These are phyloP conservation scores for Microctonus hyperodae DNA, from an alignment of 2,888 invertebrate species.

Conservation along the genomic window DNA sequence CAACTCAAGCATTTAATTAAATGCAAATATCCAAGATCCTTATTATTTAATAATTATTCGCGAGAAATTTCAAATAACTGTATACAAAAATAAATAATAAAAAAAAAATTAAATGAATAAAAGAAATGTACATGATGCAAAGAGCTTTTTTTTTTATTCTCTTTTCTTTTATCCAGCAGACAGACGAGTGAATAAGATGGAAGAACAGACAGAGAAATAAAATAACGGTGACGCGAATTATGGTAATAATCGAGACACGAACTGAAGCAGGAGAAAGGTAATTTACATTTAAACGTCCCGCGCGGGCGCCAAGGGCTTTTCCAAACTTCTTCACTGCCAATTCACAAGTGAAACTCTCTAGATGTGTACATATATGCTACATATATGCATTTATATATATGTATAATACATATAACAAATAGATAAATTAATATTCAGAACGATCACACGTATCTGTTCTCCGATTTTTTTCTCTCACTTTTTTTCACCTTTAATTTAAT, in stretches of 20 bases:
- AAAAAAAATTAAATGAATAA: too few relatives aligned
- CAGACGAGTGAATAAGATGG: constrained; percentile 8
- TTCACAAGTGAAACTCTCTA: constrained; percentile 6
- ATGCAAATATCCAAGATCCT: too few relatives aligned
- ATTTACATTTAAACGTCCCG: constrained; percentile 30
- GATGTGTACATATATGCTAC: too few relatives aligned
- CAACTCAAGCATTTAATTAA: too few relatives aligned
- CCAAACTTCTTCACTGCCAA: constrained; percentile 5
- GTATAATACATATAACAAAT: too few relatives aligned
- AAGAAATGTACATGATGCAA: too few relatives aligned
- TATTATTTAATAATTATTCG: too few relatives aligned
- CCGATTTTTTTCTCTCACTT: neutral
- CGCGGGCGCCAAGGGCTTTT: constrained; percentile 2
- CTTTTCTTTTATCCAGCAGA: too few relatives aligned
- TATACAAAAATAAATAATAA: too few relatives aligned
- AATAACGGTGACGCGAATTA: constrained; percentile 27
- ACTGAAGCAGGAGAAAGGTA: constrained; percentile 10
- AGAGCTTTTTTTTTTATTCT: too few relatives aligned
- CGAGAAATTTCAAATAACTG: too few relatives aligned
- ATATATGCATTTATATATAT: too few relatives aligned
- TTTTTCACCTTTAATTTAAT: neutral
- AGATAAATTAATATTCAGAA: constrained; percentile 10
- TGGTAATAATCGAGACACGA: constrained; percentile 23
- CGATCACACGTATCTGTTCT: neutral
- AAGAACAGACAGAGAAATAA: constrained; percentile 4